These are phyloP conservation scores for Orcinus orca DNA, from an alignment of 2,113 vertebrate species.

Conservation along the genomic window DNA sequence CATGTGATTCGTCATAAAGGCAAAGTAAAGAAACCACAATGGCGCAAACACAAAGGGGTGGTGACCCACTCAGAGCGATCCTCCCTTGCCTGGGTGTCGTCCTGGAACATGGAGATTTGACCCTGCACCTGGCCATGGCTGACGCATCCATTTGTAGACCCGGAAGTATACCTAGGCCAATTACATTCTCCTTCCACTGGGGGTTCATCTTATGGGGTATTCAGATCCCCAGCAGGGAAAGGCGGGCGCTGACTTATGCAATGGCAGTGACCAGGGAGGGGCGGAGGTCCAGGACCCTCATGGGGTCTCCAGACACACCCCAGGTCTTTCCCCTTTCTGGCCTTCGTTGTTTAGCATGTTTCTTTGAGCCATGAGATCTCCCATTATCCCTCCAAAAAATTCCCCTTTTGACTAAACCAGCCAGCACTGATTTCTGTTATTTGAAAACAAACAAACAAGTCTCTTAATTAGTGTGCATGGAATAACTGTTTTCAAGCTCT, in stretches of 20 bases:
- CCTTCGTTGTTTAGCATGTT: not conserved
- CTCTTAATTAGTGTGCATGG: not conserved
- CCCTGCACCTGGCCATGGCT: too few relatives aligned
- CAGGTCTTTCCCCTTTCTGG: not conserved
- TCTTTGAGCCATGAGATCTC: not conserved
- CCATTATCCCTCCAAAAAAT: not conserved
- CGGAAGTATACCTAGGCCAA: not conserved
- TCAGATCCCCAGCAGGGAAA: not conserved
- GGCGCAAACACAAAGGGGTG: not conserved
- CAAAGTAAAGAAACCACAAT: not conserved
- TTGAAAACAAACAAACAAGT: conserved; percentile 5
- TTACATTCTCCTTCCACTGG: not conserved
- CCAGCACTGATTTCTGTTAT: not conserved
- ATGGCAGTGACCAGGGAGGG: not conserved
- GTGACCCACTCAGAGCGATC: not conserved
- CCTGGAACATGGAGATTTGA: not conserved
- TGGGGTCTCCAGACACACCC: not conserved
- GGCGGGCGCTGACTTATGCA: not conserved
- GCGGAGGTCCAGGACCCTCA: not conserved
- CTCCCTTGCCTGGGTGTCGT: not conserved
- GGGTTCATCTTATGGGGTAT: not conserved
- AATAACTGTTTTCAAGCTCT: conserved; percentile 28
- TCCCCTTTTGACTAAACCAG: not conserved
- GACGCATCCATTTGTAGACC: not conserved
- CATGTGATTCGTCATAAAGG: not conserved